Base-by-base conservation (phyloP, 2,888 invertebrate genomes). In the Halocaridina rubra region DNA sequence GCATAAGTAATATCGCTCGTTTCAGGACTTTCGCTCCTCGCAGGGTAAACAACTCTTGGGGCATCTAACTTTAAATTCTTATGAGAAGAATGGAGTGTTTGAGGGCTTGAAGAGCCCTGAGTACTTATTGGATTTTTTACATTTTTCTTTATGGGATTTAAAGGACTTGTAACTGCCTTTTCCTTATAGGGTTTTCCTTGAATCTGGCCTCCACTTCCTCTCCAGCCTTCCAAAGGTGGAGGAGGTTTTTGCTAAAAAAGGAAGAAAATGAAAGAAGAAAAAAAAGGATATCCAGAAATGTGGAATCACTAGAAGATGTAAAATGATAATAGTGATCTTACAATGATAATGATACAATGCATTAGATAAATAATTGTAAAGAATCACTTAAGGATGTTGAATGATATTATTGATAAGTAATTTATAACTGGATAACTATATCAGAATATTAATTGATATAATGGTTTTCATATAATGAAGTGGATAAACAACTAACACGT, bases 1-100 rank as follows among this genome's bases (percentile, higher is more conserved):
- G 72, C 80, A 29, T 80, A 80, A 0, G 80, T 72, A 30, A 80
- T 80, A 53, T 80, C 71, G 27, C 80, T 80, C 10, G 33, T 57
- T 32, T 72, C 59, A 19, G 61, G 57, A n/a, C 67, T 71, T 16
- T 71, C 79, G 24, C 61, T 19, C 76, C 61, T 77, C 59, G 61
- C 13, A 30, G 76, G 33, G 16, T 13, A 61, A 59, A 32, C 32
- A 22, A 59, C 59, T 30, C 61, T 77, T 27, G 16, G 29, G 33
- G 19, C 32, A 59, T 77, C 76, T 57, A 32, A 10, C n/a, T 76
- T 16, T 2, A 0, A 53, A n/a, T 53, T 53, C 7, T 16, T 16
- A 53, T 53, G n/a, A 77, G 32, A 29, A 19, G 57, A 13, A 30
- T 61, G 32, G 16, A 59, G 22, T 19, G 1, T 61, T 32, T 59